These are phyloP conservation scores for Pelusios castaneus DNA, from an alignment of 2,113 vertebrate species.

Conservation along the genomic window DNA sequence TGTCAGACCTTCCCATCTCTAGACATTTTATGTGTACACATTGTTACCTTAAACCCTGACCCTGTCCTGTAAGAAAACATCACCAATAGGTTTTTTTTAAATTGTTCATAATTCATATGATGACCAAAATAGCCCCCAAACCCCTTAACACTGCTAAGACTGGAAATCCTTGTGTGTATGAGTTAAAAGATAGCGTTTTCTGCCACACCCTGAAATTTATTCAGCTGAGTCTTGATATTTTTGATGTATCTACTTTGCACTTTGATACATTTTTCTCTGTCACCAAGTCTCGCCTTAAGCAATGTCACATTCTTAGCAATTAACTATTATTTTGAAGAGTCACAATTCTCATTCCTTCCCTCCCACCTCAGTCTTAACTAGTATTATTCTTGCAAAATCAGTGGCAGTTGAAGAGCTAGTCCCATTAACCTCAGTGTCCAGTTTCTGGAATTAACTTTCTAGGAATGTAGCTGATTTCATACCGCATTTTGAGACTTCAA, in stretches of 20 bases:
- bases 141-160: not conserved
- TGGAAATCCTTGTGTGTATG: not conserved
- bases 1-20: not conserved
- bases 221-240: slow-evolving; percentile 32
- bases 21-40: not conserved
- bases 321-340: slow-evolving; percentile 66
- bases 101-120: not conserved
- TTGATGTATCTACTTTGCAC: slow-evolving; percentile 44
- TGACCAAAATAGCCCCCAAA: not conserved
- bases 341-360: slow-evolving; percentile 37
- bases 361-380: slow-evolving; percentile 20
- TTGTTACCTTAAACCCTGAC: not conserved
- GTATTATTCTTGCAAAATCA: slow-evolving; percentile 41
- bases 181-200: not conserved
- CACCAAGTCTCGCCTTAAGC: slow-evolving; percentile 63
- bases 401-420: slow-evolving; percentile 45
- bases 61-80: not conserved
- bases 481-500: not conserved
- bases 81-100: not conserved
- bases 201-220: slow-evolving; percentile 8
- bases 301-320: slow-evolving; percentile 53
- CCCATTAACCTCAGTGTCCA: slow-evolving; percentile 28
- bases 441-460: slow-evolving; percentile 66
- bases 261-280: slow-evolving; percentile 65
- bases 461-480: slow-evolving; percentile 40